phyloP scores from a whole-genome alignment of 92 coral and sea anemone genomes.

The Anthopleura xanthogrammica region DNA sequence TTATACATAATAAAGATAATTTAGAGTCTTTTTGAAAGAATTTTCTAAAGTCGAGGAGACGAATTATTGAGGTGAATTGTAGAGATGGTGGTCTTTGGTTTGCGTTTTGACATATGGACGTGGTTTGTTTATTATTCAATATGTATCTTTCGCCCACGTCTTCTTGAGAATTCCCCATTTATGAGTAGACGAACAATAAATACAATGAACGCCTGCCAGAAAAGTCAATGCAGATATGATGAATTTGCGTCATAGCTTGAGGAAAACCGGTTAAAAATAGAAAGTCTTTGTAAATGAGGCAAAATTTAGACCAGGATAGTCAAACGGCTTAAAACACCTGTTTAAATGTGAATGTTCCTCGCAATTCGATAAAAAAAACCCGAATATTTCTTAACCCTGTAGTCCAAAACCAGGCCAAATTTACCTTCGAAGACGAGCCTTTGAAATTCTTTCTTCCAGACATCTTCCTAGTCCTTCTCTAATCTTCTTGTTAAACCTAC shows the following conservation, averaged over 20 bases:
- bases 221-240: slow-evolving; percentile 37
- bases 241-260: slow-evolving; percentile 38
- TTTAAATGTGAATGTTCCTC: neutral
- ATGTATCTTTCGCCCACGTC: slow-evolving; percentile 26
- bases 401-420: neutral
- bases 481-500: neutral
- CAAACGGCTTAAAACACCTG: slow-evolving; percentile 26
- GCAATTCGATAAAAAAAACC: neutral
- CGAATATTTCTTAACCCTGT: neutral
- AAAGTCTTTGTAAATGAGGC: neutral
- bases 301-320: neutral
- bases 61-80: neutral
- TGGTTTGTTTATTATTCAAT: slow-evolving; percentile 26
- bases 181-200: slow-evolving; percentile 33
- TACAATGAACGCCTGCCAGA: slow-evolving; percentile 27
- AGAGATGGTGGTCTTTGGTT: neutral
- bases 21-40: neutral
- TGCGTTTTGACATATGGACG: neutral
- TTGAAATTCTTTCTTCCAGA: neutral
- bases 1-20: no score
- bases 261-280: slow-evolving; percentile 18
- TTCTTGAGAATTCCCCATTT: slow-evolving; percentile 32
- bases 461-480: neutral
- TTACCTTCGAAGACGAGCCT: slow-evolving; percentile 6
- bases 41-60: neutral